Base-by-base conservation (phyloP, 2,797 vertebrate genomes). In the Pelodytes ibericus region DNA sequence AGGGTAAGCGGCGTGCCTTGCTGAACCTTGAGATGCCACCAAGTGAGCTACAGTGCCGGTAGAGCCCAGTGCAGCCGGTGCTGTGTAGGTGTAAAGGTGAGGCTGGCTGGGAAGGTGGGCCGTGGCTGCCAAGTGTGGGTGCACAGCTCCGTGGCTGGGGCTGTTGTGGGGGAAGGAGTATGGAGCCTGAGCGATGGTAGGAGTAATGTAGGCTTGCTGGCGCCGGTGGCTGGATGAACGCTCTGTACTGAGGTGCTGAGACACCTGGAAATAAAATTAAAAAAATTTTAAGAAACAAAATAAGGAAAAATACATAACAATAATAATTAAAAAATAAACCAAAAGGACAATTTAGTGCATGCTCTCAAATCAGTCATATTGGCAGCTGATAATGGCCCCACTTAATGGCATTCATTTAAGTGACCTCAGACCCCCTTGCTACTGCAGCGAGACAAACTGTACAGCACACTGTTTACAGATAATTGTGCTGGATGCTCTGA, bases 171-270 rank as follows among this genome's bases (percentile, higher is more conserved):
- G 96, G 89, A 99, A 99, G 84, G 96, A 94, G 86, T 97, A 99
- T 0, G 95, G 95, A 22, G 95, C 94, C 88, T 97, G 97, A 75
- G 95, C 92, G 84, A 99, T 96, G 59, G 96, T 98, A 65, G 98
- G 97, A 26, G 98, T 87, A 89, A 99, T 97, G 91, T 98, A 99
- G 83, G 97, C 97, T 86, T 99, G 98, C 83, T 99, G 98, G 71
- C 96, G 92, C 70, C 96, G 93, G 83, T 97, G 96, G 82, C 89
- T 94, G 82, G 92, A 94, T 22, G 91, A 83, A 59, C 96, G 93
- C 82, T 99, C 96, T 0, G 93, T 85, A 72, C 91, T 86, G 89
- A 98, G 91, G 90, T 98, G 97, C 92, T 96, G 96, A 89, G 97
- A 96, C 74, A 95, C 94, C 96, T 99, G 90, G 36, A 85, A 73